phyloP scores from a whole-genome alignment of 2,113 vertebrate species.

The Ursus arctos region DNA sequence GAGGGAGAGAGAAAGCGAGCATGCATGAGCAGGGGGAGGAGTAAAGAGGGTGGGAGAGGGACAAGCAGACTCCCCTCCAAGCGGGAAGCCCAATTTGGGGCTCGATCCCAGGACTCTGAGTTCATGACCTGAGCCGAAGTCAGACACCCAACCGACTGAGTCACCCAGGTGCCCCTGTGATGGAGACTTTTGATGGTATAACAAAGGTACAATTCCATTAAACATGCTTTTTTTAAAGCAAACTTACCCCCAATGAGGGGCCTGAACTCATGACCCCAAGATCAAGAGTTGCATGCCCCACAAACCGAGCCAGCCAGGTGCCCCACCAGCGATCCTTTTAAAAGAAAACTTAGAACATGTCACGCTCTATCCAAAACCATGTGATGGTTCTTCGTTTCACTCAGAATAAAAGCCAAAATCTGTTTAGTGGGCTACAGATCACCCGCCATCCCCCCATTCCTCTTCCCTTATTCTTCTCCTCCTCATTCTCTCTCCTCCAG shows the following conservation, averaged over 20 bases:
- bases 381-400: not conserved
- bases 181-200: too few species aligned
- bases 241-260: not conserved
- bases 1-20: not conserved
- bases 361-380: not conserved
- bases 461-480: not conserved
- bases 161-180: not conserved
- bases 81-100: not conserved
- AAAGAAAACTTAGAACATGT: not conserved
- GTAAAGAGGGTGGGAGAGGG: not conserved
- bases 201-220: too few species aligned
- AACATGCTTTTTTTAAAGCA: too few species aligned
- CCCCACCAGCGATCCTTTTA: not conserved
- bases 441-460: fast-evolving
- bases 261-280: not conserved
- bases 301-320: not conserved
- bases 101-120: not conserved
- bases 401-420: not conserved
- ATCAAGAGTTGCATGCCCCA: not conserved
- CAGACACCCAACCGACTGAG: not conserved
- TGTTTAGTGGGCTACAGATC: not conserved
- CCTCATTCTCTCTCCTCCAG: not conserved
- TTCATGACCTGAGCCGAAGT: not conserved
- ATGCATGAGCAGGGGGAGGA: not conserved
- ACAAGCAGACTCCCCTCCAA: not conserved